phyloP scores from a whole-genome alignment of 2,888 invertebrate genomes.

The Maniola hyperantus region DNA sequence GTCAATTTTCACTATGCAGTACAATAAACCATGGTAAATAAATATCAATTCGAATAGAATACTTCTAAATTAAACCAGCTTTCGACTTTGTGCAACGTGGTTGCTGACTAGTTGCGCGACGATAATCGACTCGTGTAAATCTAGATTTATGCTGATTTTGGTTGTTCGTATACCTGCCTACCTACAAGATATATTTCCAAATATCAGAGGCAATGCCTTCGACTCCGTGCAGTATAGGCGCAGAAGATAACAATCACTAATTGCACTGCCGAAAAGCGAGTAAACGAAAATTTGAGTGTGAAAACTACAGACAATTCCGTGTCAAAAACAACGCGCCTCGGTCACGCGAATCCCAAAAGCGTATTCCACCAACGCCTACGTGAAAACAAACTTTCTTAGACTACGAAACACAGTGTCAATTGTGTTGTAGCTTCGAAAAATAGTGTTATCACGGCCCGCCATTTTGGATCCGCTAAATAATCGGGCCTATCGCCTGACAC shows the following conservation, averaged over 20 bases:
- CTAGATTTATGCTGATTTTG: no score
- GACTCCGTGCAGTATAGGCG: constrained; percentile 24
- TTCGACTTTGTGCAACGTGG: no score
- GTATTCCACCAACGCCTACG: constrained; percentile 46
- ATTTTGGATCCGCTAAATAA: constrained; percentile 64
- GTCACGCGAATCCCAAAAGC: constrained; percentile 59
- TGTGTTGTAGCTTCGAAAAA: constrained; percentile 35
- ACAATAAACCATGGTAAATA: no score
- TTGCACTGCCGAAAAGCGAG: constrained; percentile 70
- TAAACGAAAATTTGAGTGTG: constrained; percentile 75
- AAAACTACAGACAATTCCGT: constrained; percentile 70
- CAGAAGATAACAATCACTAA: constrained; percentile 71
- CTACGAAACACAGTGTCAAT: constrained; percentile 37
- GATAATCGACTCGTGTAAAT: no score
- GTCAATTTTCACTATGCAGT: no score
- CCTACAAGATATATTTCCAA: constrained; percentile 38
- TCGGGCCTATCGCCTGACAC: constrained; percentile 66
- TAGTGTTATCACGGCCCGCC: constrained; percentile 38
- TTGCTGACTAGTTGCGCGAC: no score
- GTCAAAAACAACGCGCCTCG: constrained; percentile 59
- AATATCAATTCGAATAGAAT: no score
- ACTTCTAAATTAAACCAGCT: no score
- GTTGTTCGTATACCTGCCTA: background rate
- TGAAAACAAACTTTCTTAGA: constrained; percentile 29
- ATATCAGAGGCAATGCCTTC: constrained; percentile 22